These are phyloP conservation scores for Herpailurus yagouaroundi DNA, from an alignment of 2,113 vertebrate species.

Conservation along the genomic window DNA sequence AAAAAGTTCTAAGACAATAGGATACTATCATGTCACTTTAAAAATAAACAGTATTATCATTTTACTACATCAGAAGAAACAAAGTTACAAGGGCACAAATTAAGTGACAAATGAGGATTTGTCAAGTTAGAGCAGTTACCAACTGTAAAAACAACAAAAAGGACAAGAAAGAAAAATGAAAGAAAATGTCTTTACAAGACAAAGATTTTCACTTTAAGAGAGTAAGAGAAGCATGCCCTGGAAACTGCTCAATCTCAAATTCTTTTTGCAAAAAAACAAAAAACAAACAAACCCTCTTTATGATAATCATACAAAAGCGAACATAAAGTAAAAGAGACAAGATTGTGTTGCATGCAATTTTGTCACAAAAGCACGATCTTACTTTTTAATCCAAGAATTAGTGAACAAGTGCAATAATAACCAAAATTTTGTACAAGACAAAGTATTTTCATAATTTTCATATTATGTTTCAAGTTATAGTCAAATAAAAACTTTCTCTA, in stretches of 20 bases:
- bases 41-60: not conserved
- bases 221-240: not conserved
- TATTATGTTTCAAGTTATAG: not conserved
- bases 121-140: not conserved
- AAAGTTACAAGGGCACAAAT: not conserved
- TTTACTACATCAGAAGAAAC: slow-evolving; percentile 12
- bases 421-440: not conserved
- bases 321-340: not conserved
- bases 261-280: not conserved
- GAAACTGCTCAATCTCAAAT: not conserved
- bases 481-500: slow-evolving; percentile 12
- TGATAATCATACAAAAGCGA: not conserved
- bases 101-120: slow-evolving; percentile 24
- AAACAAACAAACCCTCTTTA: not conserved
- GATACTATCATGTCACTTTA: not conserved
- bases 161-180: not conserved
- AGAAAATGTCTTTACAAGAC: not conserved
- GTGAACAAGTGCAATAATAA: not conserved
- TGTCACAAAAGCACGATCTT: not conserved
- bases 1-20: not conserved
- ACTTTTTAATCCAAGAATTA: not conserved
- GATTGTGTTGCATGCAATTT: not conserved
- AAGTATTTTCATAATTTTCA: not conserved
- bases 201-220: slow-evolving; percentile 20
- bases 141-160: not conserved